These are phyloP conservation scores for Chelidonichthys spinosus DNA, from an alignment of 2,797 vertebrate species.

Conservation along the genomic window DNA sequence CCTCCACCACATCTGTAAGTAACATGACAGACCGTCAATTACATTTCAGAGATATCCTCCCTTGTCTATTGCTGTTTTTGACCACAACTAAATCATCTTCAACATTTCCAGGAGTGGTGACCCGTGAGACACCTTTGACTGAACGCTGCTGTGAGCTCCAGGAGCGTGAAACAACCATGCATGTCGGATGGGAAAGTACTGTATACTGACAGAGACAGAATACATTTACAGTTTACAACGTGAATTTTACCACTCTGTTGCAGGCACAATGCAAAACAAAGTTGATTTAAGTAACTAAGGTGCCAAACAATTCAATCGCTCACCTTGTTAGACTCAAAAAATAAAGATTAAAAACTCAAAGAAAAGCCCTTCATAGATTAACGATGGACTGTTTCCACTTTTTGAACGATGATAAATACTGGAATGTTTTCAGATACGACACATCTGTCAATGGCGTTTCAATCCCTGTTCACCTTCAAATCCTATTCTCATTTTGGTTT, in stretches of 20 bases:
- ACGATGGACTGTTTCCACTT: conserved; percentile 40
- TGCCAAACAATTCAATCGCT: conserved; percentile 9
- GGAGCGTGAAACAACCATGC: conserved; percentile 42
- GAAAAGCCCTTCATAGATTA: conserved; percentile 40
- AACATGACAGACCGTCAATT: conserved; percentile 2
- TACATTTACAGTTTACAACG: conserved; percentile 44
- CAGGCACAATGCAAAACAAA: conserved; percentile 51
- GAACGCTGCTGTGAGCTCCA: conserved; percentile 32
- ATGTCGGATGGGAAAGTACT: conserved; percentile 24
- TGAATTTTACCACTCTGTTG: conserved; percentile 61
- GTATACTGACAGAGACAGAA: conserved; percentile 37
- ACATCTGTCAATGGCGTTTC: conserved; percentile 47
- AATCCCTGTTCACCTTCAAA: conserved; percentile 28
- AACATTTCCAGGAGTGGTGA: conserved; percentile 14
- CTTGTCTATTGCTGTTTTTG: background rate
- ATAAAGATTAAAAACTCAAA: conserved; percentile 6
- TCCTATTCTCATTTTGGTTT: conserved; percentile 51
- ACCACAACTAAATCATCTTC: conserved; percentile 4
- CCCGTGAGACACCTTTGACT: conserved; percentile 16
- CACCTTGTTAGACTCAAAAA: background rate
- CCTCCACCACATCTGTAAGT: background rate
- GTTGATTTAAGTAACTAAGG: conserved; percentile 15
- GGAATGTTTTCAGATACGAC: conserved; percentile 56
- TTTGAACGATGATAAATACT: conserved; percentile 45
- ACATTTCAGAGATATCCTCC: conserved; percentile 7